phyloP scores from a whole-genome alignment of 2,797 vertebrate genomes.

The Enteromius viviparus region DNA sequence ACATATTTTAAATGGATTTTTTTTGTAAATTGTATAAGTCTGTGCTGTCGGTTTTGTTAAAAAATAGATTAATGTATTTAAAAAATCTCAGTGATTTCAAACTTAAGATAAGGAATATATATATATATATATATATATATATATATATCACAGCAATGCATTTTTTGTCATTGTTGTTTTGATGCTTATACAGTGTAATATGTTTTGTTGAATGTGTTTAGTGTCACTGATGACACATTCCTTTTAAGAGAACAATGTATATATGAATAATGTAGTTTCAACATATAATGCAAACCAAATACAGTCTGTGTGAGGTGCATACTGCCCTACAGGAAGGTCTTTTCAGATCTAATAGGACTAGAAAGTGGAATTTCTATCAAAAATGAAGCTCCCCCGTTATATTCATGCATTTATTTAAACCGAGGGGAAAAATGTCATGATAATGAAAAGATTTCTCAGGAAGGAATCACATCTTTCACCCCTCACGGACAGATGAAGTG shows the following conservation, averaged over 20 bases:
- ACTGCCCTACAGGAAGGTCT: background rate
- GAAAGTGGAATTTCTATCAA: conserved; percentile 9
- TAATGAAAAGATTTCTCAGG: conserved; percentile 45
- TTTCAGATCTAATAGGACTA: background rate
- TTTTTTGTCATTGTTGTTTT: background rate
- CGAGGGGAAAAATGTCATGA: conserved; percentile 37
- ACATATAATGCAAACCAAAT: background rate
- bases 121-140: background rate
- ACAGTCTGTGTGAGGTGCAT: background rate
- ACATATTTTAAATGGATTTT: too few species aligned
- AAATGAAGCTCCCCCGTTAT: background rate
- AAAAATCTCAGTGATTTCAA: background rate
- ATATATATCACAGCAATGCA: background rate
- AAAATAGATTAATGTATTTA: too few species aligned
- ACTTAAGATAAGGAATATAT: background rate
- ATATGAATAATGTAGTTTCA: background rate
- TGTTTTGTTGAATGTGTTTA: background rate
- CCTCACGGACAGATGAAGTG: conserved; percentile 32
- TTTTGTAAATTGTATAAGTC: background rate
- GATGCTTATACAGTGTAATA: background rate
- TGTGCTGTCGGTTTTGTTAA: background rate
- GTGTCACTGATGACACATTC: background rate
- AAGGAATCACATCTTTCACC: conserved; percentile 47
- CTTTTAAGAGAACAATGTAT: background rate
- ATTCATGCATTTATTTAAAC: conserved; percentile 48